Evolutionary conservation across 2,113 vertebrate genomes (phyloP).

Genomic region (Candoia aspera): DNA sequence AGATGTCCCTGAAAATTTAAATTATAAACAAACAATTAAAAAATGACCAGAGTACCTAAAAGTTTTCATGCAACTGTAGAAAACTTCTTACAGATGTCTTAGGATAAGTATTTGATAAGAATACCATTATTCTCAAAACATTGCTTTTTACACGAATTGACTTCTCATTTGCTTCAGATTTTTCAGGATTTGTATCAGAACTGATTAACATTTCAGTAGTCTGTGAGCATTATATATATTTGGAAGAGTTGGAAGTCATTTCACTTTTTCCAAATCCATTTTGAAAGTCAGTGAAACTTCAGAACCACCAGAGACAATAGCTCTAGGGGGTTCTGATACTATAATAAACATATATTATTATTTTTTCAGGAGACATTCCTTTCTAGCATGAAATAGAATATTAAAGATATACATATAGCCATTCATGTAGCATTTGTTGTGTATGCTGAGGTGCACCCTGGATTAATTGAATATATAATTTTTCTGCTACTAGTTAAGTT

Average conservation of each 20-base stretch:
- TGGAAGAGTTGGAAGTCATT: background rate
- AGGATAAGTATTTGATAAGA: background rate
- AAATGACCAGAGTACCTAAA: background rate
- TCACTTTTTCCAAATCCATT: background rate
- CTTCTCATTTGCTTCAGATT: background rate
- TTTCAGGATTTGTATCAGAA: background rate
- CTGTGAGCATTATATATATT: background rate
- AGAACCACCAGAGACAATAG: background rate
- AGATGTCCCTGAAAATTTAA: background rate
- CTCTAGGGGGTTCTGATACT: background rate
- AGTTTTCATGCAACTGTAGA: background rate
- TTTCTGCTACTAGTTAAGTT: background rate
- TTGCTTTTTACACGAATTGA: background rate
- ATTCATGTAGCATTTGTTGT: background rate
- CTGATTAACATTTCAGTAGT: background rate
- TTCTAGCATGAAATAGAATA: background rate
- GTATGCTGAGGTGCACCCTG: background rate
- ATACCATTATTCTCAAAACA: background rate
- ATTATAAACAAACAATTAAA: background rate
- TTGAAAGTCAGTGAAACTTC: background rate
- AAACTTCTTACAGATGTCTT: background rate
- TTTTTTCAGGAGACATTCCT: background rate
- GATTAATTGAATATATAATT: background rate
- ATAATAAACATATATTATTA: background rate
- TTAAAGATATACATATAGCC: background rate